Evolutionary conservation across 2,888 invertebrate genomes (phyloP), one percentile per base, ranked within the genome.

Genomic region (Temnothorax ravouxi): DNA sequence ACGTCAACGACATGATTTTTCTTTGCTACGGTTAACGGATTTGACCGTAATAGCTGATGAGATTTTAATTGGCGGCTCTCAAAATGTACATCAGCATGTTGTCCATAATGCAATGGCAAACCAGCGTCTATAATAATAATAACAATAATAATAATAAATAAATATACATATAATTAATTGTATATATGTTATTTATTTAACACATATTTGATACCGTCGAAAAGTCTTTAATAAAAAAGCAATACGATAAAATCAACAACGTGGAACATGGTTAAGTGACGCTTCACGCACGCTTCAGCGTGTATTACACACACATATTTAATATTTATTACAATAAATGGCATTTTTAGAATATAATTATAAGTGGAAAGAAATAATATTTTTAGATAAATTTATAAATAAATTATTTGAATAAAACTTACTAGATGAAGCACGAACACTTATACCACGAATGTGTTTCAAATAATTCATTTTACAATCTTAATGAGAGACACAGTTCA

Each of bases 401-500:
- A 47, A 3, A 52, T 67, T 61, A 18, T 25, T 67, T 21, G 5
- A 3, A 52, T 6, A 3, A 61, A 18, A 69, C 91, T 89, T 88
- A 92, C 92, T 87, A 9, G 90, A 71, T 56, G 89, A 29, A 13
- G 85, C 83, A 25, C 83, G 87, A 25, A 91, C 79, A 3, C 87
- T 90, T 29, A 90, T 81, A 5, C 88, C 84, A 18, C 91, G 52
- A 13, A 93, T 87, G 3, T 89, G 84, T 74, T 91, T 92, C n/a
- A 93, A 76, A n/a, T 84, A 91, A 79, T 92, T 91, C 93, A 93
- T 93, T 71, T 54, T 86, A 66, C 18, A 34, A 61, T 76, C 15
- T 34, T 61, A 54, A 56, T 25, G 8, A 50, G 5, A 38, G 18
- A 29, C 13, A 21, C 50, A 0, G 6, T 2, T 64, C 1, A 8